A percentile compares a stretch with the other conserved stretches of the same genome.
phyloP scores from a whole-genome alignment of 2,888 invertebrate species.

The Odontomyia ornata region DNA sequence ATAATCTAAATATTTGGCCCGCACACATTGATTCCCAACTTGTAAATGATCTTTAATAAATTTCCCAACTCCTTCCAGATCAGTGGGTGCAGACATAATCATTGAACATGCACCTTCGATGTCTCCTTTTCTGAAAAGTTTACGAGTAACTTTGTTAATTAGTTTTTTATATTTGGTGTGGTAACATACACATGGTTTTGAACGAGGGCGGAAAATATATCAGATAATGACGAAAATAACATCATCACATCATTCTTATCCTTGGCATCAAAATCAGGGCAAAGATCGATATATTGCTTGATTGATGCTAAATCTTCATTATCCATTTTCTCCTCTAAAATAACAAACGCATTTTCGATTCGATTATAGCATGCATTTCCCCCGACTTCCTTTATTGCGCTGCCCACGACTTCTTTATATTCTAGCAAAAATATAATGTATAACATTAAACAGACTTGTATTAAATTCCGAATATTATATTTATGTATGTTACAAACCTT shows the following conservation, averaged over 20 bases:
- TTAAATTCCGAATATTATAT: not conserved
- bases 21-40: slow-evolving; percentile 51
- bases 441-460: too few species aligned
- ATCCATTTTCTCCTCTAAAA: slow-evolving; percentile 57
- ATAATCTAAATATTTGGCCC: not conserved
- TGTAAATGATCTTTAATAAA: slow-evolving; percentile 51
- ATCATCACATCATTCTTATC: slow-evolving; percentile 59
- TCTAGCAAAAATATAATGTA: slow-evolving; percentile 53
- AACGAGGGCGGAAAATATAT: slow-evolving; percentile 57
- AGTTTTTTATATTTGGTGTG: too few species aligned
- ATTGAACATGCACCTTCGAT: slow-evolving; percentile 31
- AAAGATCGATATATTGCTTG: slow-evolving; percentile 58
- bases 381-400: slow-evolving; percentile 58
- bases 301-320: slow-evolving; percentile 56
- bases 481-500: slow-evolving; percentile 54
- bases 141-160: too few species aligned
- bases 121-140: slow-evolving; percentile 25
- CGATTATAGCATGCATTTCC: slow-evolving; percentile 58
- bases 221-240: slow-evolving; percentile 58
- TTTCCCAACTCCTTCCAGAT: slow-evolving; percentile 56
- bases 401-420: slow-evolving; percentile 61
- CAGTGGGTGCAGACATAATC: slow-evolving; percentile 51
- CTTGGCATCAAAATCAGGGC: slow-evolving; percentile 57
- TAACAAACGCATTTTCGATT: slow-evolving; percentile 58
- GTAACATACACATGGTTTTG: slow-evolving; percentile 59